These are phyloP conservation scores for Nycticryphes semicollaris DNA, from an alignment of 2,113 vertebrate species.

Conservation along the genomic window DNA sequence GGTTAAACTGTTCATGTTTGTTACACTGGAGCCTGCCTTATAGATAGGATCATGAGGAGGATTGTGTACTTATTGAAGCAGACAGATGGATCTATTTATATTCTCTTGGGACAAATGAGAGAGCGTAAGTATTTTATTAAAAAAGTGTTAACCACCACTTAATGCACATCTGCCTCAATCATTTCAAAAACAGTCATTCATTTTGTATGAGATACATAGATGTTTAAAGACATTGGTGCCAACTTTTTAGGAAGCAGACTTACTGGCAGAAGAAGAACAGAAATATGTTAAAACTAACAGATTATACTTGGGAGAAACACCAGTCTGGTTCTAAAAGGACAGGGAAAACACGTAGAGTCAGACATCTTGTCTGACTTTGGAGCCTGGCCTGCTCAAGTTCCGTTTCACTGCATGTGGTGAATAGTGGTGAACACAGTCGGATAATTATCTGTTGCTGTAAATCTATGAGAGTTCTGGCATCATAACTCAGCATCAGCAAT, in stretches of 20 bases:
- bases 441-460: neutral
- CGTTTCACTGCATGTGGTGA: neutral
- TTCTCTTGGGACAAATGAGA: neutral
- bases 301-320: constrained; percentile 25
- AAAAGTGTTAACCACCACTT: constrained; percentile 6
- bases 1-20: neutral
- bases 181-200: neutral
- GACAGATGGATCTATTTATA: constrained; percentile 39
- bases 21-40: neutral
- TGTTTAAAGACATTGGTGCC: constrained; percentile 19
- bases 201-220: neutral
- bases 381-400: neutral
- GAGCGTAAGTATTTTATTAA: constrained; percentile 23
- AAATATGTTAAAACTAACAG: constrained; percentile 21
- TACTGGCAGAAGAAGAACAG: constrained; percentile 22
- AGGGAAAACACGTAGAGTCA: neutral
- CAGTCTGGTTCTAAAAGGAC: neutral
- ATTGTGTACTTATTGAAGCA: neutral
- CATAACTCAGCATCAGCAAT: neutral
- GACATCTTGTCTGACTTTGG: constrained; percentile 13
- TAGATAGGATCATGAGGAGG: neutral
- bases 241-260: constrained; percentile 39
- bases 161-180: constrained; percentile 34
- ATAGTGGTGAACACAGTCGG: neutral
- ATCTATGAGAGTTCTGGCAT: neutral